These are phyloP conservation scores for Sclerodermus sp. DNA, from an alignment of 2,888 invertebrate species.

Conservation along the genomic window DNA sequence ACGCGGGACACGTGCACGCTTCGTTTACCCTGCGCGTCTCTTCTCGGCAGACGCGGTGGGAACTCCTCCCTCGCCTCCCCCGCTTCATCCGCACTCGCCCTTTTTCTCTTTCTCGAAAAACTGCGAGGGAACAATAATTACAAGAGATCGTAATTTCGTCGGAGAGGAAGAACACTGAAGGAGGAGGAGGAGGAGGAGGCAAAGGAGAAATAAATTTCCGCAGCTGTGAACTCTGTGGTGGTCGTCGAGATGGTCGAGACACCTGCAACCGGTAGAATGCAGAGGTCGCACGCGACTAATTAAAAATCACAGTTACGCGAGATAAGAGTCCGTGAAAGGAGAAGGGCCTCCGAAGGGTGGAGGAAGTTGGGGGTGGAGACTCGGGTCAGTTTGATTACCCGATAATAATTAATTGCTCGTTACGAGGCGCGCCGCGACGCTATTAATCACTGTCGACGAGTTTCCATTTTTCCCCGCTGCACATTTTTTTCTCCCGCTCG, in stretches of 20 bases:
- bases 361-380: conserved; percentile 7
- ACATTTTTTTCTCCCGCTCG: not conserved
- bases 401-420: conserved; percentile 49
- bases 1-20: too few relatives aligned
- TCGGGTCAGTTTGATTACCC: conserved; percentile 37
- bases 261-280: not conserved
- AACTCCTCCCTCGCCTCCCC: too few relatives aligned
- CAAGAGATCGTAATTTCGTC: too few relatives aligned
- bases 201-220: not conserved
- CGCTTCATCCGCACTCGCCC: too few relatives aligned
- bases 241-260: too few relatives aligned
- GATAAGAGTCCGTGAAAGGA: conserved; percentile 6
- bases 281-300: conserved; percentile 31
- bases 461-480: conserved; percentile 31
- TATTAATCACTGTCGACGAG: conserved; percentile 40
- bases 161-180: too few relatives aligned
- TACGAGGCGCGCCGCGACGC: conserved; percentile 24
- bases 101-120: too few relatives aligned
- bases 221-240: too few relatives aligned
- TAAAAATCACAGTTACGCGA: conserved; percentile 28
- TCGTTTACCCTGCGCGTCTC: too few relatives aligned
- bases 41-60: too few relatives aligned
- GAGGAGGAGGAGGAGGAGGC: not conserved
- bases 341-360: not conserved
- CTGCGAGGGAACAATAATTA: too few relatives aligned